Evolutionary conservation across 2,888 invertebrate species (phyloP).

Genomic region (Abrostola tripartita): DNA sequence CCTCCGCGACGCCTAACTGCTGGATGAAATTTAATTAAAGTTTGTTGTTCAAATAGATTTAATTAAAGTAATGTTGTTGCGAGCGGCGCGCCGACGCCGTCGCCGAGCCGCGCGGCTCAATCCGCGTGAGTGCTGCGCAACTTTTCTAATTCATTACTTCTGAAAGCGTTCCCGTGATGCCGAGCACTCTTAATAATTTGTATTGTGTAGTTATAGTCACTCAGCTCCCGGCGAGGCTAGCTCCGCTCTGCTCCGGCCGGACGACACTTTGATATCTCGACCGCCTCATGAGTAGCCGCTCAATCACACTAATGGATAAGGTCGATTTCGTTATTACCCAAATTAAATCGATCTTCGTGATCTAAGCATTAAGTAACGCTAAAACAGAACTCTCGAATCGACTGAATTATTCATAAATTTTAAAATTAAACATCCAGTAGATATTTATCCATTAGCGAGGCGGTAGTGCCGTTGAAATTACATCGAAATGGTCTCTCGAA

Average conservation of each 20-base stretch:
- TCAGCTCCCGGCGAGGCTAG: slow-evolving; percentile 55
- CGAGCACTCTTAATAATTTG: slow-evolving; percentile 88
- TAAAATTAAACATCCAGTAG: slow-evolving; percentile 76
- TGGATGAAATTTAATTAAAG: slow-evolving; percentile 89
- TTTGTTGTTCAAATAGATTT: slow-evolving; percentile 90
- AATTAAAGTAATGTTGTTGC: slow-evolving; percentile 89
- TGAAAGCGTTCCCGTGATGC: slow-evolving; percentile 88
- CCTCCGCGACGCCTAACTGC: slow-evolving; percentile 88
- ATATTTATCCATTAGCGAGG: slow-evolving; percentile 84
- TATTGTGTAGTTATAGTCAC: slow-evolving; percentile 84
- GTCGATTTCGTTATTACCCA: slow-evolving; percentile 65
- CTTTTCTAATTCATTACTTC: slow-evolving; percentile 89
- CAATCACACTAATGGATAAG: slow-evolving; percentile 70
- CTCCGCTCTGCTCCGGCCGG: slow-evolving; percentile 22
- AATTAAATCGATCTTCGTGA: slow-evolving; percentile 67
- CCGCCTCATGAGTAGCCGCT: slow-evolving; percentile 54
- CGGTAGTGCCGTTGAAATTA: slow-evolving; percentile 77
- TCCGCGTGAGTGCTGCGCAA: slow-evolving; percentile 88
- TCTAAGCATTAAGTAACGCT: slow-evolving; percentile 62
- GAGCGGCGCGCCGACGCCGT: slow-evolving; percentile 78
- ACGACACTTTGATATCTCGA: slow-evolving; percentile 64
- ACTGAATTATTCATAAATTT: slow-evolving; percentile 78
- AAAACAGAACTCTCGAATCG: slow-evolving; percentile 55
- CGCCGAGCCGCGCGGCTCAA: slow-evolving; percentile 78
- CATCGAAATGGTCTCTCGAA: slow-evolving; percentile 80